Conservation (phyloP, 2,113 vertebrate species). For the Miniopterus natalensis region DNA sequence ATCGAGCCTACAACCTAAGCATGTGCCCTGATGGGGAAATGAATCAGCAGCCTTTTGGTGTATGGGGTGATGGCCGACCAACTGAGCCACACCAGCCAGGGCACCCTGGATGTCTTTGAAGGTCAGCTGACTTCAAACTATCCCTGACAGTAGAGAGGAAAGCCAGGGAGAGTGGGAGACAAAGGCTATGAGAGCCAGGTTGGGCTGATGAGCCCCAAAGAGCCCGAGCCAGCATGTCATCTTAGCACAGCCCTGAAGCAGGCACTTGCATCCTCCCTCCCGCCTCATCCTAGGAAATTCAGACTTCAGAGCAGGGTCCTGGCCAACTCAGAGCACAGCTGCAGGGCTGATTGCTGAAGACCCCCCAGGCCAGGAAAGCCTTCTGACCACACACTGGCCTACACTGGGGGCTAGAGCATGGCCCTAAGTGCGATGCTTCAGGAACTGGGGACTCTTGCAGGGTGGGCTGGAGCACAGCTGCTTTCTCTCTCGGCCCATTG, state of each 20-base stretch:
- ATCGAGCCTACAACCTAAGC: too few relatives aligned
- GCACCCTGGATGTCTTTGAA: not conserved
- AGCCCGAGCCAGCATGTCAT: not conserved
- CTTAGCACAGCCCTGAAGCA: not conserved
- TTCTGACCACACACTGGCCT: not conserved
- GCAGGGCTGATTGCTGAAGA: not conserved
- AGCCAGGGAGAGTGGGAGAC: not conserved
- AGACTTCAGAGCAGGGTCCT: not conserved
- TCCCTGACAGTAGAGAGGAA: not conserved
- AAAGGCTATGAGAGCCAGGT: not conserved
- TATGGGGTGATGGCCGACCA: too few relatives aligned
- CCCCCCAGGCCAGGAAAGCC: not conserved
- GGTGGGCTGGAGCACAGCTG: not conserved
- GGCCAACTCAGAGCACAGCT: not conserved
- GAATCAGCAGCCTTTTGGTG: too few relatives aligned
- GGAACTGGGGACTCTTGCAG: not conserved
- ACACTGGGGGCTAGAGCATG: not conserved
- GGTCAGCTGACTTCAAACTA: not conserved
- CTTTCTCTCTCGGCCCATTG: fast-evolving
- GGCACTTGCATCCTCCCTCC: not conserved
- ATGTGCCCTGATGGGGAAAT: too few relatives aligned
- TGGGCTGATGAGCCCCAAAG: not conserved
- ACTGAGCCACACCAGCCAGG: too few relatives aligned
- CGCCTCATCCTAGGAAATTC: not conserved
- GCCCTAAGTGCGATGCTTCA: fast-evolving